Evolutionary conservation across 2,113 vertebrate genomes (phyloP).

Genomic region (Oceanodroma tethys): DNA sequence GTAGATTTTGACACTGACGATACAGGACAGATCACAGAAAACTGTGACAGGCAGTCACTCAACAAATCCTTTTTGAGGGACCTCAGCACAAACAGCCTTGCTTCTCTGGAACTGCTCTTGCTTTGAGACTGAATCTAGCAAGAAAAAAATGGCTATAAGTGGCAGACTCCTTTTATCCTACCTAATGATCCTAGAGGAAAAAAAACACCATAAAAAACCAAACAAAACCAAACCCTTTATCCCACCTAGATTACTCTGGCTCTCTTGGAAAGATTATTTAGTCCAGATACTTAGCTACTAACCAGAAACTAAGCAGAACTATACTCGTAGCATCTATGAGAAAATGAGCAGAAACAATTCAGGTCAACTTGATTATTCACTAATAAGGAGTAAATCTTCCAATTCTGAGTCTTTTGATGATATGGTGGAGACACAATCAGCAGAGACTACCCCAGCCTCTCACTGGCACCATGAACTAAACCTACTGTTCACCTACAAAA

Average conservation of each 20-base stretch:
- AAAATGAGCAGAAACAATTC: not conserved
- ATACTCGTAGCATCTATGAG: not conserved
- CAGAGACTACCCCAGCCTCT: not conserved
- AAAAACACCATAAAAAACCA: fast-evolving
- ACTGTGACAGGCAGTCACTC: not conserved
- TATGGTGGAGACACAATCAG: not conserved
- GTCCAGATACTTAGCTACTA: not conserved
- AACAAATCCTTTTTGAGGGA: not conserved
- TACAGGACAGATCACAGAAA: not conserved
- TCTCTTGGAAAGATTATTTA: not conserved
- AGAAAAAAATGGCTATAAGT: not conserved
- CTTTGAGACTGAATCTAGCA: not conserved
- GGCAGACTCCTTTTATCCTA: not conserved
- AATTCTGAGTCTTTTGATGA: not conserved
- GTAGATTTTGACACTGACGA: not conserved
- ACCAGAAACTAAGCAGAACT: not conserved
- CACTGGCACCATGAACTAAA: not conserved
- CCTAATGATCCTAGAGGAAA: not conserved
- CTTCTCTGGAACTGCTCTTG: not conserved
- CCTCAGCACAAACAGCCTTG: not conserved
- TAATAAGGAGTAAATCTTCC: not conserved
- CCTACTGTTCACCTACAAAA: not conserved
- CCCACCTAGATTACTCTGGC: not conserved
- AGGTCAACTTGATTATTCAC: not conserved
- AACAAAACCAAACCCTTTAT: not conserved